phyloP scores from a whole-genome alignment of 2,113 vertebrate genomes.

The Neolamprologus kungweensis region DNA sequence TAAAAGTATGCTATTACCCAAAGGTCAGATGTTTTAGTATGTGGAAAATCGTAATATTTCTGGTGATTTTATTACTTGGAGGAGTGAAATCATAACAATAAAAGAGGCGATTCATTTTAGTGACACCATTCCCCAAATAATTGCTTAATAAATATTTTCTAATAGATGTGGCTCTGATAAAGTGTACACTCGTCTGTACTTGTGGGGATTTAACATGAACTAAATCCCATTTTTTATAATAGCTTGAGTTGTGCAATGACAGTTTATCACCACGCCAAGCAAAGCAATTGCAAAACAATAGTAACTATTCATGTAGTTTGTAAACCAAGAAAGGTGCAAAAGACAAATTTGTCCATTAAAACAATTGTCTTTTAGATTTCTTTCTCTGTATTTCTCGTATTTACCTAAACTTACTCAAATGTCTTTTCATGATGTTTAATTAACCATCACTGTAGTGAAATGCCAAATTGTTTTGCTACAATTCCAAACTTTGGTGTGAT shows the following conservation, averaged over 20 bases:
- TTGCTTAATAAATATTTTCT: not conserved
- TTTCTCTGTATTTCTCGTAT: not conserved
- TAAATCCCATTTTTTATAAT: not conserved
- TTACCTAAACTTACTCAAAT: not conserved
- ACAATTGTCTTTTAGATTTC: not conserved
- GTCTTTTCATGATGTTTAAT: not conserved
- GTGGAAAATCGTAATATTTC: not conserved
- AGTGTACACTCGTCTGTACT: not conserved
- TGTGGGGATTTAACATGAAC: not conserved
- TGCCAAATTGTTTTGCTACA: not conserved
- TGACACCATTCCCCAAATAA: not conserved
- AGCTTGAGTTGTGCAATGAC: not conserved
- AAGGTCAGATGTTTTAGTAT: not conserved
- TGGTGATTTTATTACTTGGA: not conserved
- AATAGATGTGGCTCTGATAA: not conserved
- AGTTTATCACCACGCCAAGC: not conserved
- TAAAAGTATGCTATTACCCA: not conserved
- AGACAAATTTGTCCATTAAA: not conserved
- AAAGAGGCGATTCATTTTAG: not conserved
- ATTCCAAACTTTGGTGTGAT: not conserved
- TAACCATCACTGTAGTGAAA: not conserved
- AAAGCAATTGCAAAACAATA: not conserved
- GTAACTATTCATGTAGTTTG: not conserved
- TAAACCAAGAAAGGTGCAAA: not conserved
- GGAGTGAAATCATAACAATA: not conserved